A percentile compares a stretch with the other conserved stretches of the same genome.
phyloP scores from a whole-genome alignment of 2,797 vertebrate species.

The Agapornis canus region DNA sequence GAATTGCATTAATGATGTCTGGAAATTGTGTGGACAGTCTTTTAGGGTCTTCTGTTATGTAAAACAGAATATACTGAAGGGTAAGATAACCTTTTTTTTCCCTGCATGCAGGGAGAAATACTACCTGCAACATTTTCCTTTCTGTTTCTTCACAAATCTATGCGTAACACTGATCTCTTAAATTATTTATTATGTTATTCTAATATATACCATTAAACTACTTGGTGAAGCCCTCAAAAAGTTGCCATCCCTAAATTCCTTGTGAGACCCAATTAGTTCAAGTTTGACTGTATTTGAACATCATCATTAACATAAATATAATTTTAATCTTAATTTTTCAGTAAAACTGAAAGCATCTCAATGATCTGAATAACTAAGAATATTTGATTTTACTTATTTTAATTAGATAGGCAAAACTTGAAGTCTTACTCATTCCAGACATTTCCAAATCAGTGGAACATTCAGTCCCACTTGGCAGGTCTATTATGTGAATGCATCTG shows the following conservation, averaged over 20 bases:
- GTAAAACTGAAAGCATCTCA: not conserved
- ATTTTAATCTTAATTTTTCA: not conserved
- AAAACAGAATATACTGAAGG: not conserved
- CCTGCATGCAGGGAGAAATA: not conserved
- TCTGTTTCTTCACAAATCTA: not conserved
- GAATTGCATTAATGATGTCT: not conserved
- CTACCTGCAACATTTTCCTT: not conserved
- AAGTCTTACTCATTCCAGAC: not conserved
- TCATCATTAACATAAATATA: not conserved
- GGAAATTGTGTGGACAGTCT: not conserved
- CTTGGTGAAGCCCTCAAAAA: not conserved
- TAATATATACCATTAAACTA: not conserved
- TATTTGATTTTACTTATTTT: constrained; percentile 18
- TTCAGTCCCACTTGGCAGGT: not conserved
- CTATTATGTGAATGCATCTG: not conserved
- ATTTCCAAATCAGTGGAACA: not conserved
- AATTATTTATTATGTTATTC: not conserved
- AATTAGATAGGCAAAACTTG: constrained; percentile 17
- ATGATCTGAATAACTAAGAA: not conserved
- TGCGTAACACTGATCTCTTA: not conserved
- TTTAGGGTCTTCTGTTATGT: not conserved
- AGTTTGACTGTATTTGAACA: not conserved
- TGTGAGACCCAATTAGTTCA: not conserved
- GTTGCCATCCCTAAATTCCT: not conserved
- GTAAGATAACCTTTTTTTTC: accelerated